Conservation (phyloP, 2,797 vertebrate species). For the Sebastes diploproa region DNA sequence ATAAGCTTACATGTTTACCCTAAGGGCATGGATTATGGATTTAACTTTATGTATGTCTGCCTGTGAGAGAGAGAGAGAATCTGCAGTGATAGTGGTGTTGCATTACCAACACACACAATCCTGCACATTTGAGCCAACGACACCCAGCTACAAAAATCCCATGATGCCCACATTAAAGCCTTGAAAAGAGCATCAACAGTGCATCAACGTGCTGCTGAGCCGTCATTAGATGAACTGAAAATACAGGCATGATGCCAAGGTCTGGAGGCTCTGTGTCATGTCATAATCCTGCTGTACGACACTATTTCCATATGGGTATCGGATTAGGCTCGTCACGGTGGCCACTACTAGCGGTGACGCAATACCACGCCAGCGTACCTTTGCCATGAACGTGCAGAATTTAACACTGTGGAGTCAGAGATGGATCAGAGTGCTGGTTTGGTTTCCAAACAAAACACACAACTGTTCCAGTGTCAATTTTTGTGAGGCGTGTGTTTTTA, state of each 20-base stretch:
- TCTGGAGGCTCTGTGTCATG: constrained; percentile 18
- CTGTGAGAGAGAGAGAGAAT: background rate
- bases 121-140: constrained; percentile 41
- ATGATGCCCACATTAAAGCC: constrained; percentile 44
- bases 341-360: background rate
- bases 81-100: constrained; percentile 11
- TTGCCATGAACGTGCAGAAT: background rate
- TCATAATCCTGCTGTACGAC: constrained; percentile 22
- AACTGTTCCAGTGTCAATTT: background rate
- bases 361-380: background rate
- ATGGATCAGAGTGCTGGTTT: background rate
- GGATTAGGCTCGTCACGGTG: background rate
- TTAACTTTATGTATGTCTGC: background rate
- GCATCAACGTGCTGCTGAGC: background rate
- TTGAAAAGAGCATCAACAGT: constrained; percentile 34
- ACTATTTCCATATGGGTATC: constrained; percentile 32
- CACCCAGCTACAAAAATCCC: constrained; percentile 19
- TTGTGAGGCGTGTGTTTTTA: background rate
- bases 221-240: constrained; percentile 11
- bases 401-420: background rate
- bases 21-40: background rate
- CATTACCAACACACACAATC: constrained; percentile 21
- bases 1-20: background rate
- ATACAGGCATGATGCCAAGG: constrained; percentile 34
- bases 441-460: background rate